phyloP scores from a whole-genome alignment of 2,888 invertebrate species.

The Coleophora deauratella region DNA sequence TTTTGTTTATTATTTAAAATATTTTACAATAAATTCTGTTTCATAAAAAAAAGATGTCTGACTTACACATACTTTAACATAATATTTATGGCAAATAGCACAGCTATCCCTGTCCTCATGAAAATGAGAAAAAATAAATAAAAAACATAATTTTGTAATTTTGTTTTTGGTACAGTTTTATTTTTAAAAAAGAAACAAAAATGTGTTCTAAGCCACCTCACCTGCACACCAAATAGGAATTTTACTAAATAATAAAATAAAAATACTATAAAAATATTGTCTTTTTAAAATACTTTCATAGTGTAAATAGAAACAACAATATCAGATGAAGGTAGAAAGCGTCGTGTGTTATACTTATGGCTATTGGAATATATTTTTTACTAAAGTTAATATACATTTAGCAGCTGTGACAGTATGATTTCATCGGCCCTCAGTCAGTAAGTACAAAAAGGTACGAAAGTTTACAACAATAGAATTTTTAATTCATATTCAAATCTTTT shows the following conservation, averaged over 20 bases:
- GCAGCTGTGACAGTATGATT: background rate
- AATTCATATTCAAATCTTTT: too few species aligned
- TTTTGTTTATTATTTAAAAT: conserved; percentile 36
- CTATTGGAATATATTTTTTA: conserved; percentile 12
- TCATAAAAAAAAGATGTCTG: conserved; percentile 25
- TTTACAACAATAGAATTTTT: too few species aligned
- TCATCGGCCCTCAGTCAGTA: conserved; percentile 38
- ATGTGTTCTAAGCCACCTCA: too few species aligned
- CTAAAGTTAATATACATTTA: too few species aligned
- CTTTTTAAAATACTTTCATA: conserved; percentile 48
- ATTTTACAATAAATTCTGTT: conserved; percentile 38
- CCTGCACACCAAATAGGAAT: background rate
- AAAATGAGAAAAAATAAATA: too few species aligned
- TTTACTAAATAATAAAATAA: conserved; percentile 42
- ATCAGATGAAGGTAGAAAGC: conserved; percentile 8
- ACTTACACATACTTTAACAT: conserved; percentile 21
- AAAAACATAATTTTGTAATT: too few species aligned
- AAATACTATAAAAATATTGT: conserved; percentile 63
- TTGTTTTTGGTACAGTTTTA: too few species aligned
- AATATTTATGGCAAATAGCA: conserved; percentile 20
- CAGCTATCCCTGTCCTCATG: conserved; percentile 9
- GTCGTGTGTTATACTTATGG: conserved; percentile 15
- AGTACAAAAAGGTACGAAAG: conserved; percentile 42
- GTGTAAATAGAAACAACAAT: conserved; percentile 19
- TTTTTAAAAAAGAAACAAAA: conserved; percentile 8